Base-by-base conservation (phyloP, 92 coral and sea anemone species). In the Palythoa grandiflora region DNA sequence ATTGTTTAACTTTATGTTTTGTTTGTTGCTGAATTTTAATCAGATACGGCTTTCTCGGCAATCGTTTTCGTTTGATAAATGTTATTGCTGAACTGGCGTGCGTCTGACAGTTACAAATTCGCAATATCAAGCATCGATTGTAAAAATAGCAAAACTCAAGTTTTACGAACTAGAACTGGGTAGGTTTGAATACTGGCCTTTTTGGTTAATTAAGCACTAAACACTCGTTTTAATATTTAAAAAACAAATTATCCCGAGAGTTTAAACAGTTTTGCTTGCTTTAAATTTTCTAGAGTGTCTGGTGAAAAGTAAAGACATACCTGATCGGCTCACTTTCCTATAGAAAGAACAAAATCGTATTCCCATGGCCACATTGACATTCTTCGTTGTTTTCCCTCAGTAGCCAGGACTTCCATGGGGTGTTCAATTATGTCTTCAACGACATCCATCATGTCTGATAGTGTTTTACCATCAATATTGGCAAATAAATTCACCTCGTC, bases 321-420 rank as follows among this genome's bases (percentile, higher is more conserved):
- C 75, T 81, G 14, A 16, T 77, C 75, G 15, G 9, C 5, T 81
- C 73, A 65, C 59, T 91, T 38, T 74, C 91, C 94, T 11, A 94
- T 93, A n/a, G 98, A 96, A 9, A 95, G 70, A 78, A 95, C 66
- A 54, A 95, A 90, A 6, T 93, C 98, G 61, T 91, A 90, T n/a
- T 97, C 99, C 99, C 99, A 97, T 0, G 99, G 99, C 99, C 99
- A 97, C 92, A 97, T 81, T 0, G 99, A 95, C 83, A 92, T 91
- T 10, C 99, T 74, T 76, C 98, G 86, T 57, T 94, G 95, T 36
- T 94, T 88, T 10, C 99, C 99, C 44, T 90, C 89, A 3, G 96
- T 95, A 48, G 89, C 92, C 14, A 97, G 90, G 13, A 93, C 89
- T 12, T 90, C 91, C 90, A 95, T 83, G 40, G 98, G 96, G 35